phyloP scores from a whole-genome alignment of 1,140 invertebrate species.

The Lutraria rhynchaena region DNA sequence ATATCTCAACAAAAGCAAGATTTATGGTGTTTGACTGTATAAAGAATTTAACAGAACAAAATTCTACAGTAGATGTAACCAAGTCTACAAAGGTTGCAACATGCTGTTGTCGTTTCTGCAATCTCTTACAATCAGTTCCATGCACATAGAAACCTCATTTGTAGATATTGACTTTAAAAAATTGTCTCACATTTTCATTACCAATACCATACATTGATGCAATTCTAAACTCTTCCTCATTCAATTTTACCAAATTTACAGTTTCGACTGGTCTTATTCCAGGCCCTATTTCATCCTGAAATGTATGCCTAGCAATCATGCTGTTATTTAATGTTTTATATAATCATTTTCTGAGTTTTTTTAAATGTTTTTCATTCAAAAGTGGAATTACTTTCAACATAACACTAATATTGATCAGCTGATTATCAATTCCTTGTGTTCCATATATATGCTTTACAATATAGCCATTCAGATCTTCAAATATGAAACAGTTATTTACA shows the following conservation, averaged over 20 bases:
- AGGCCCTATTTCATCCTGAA: slow-evolving; percentile 48
- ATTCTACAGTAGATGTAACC: slow-evolving; percentile 6
- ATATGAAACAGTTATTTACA: slow-evolving; percentile 64
- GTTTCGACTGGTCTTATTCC: slow-evolving; percentile 47
- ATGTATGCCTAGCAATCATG: slow-evolving; percentile 8
- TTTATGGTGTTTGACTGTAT: slow-evolving; percentile 52
- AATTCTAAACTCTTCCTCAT: slow-evolving; percentile 8
- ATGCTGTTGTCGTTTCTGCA: slow-evolving; percentile 55
- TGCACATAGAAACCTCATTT: slow-evolving; percentile 59
- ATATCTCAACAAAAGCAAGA: slow-evolving; percentile 41
- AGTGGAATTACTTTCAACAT: slow-evolving; percentile 43
- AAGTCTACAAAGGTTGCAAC: slow-evolving; percentile 26
- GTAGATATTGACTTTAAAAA: slow-evolving; percentile 53
- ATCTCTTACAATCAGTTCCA: slow-evolving; percentile 37
- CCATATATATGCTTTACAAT: slow-evolving; percentile 62
- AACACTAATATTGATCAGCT: slow-evolving; percentile 33
- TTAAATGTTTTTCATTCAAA: slow-evolving; percentile 28
- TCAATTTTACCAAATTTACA: slow-evolving; percentile 5
- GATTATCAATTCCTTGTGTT: slow-evolving; percentile 54
- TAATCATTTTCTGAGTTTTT: slow-evolving; percentile 33
- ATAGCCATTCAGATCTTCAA: slow-evolving; percentile 63
- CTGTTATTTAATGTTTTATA: slow-evolving; percentile 47
- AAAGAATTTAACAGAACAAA: slow-evolving; percentile 42
- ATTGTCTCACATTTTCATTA: slow-evolving; percentile 43
- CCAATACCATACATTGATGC: slow-evolving; percentile 35